phyloP scores from a whole-genome alignment of 2,797 vertebrate genomes.

The Parauchenoglanis ngamensis region DNA sequence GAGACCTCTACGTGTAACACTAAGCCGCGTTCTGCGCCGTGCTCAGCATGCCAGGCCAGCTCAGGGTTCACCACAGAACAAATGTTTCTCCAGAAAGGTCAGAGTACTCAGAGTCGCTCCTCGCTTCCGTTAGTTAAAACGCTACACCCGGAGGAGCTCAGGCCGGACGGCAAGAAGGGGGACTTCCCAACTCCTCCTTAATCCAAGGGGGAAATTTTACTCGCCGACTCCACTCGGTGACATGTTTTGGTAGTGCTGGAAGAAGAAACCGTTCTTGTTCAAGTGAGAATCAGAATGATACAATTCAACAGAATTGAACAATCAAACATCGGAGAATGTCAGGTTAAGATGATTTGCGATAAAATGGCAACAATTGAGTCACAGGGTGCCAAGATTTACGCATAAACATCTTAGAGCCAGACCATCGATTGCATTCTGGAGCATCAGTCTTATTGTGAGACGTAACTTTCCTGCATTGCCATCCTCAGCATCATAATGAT shows the following conservation, averaged over 20 bases:
- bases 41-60: conserved; percentile 75
- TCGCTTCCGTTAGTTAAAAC: conserved; percentile 43
- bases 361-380: not conserved
- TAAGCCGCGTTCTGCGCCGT: conserved; percentile 78
- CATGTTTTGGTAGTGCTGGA: not conserved
- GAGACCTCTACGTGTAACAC: conserved; percentile 73
- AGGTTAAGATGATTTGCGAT: not conserved
- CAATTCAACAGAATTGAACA: too few relatives aligned
- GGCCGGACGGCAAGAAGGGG: conserved; percentile 25
- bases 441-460: too few relatives aligned
- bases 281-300: not conserved
- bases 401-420: not conserved
- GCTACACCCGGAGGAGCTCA: conserved; percentile 20
- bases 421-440: not conserved
- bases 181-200: conserved; percentile 29
- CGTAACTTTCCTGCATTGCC: not conserved
- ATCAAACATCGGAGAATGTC: too few relatives aligned
- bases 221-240: not conserved
- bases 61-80: conserved; percentile 73
- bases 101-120: conserved; percentile 71
- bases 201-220: not conserved
- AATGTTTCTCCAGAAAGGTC: conserved; percentile 81
- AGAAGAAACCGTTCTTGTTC: not conserved
- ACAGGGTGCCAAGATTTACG: not conserved
- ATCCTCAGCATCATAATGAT: not conserved